Evolutionary conservation across 2,113 vertebrate genomes (phyloP).

Genomic region (Lathamus discolor): DNA sequence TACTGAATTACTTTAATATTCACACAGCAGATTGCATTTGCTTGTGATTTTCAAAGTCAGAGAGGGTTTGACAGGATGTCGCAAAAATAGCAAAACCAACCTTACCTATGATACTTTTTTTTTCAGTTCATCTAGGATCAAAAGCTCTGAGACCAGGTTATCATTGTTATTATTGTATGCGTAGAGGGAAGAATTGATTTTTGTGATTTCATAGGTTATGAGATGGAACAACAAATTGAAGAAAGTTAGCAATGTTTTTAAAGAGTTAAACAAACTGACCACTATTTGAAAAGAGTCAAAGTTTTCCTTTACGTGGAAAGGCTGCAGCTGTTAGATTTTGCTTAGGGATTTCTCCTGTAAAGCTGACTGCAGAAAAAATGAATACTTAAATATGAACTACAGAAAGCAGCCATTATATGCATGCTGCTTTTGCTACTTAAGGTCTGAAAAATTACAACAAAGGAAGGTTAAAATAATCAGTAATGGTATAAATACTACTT

Average conservation of each 20-base stretch:
- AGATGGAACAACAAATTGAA: neutral
- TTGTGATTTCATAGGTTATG: neutral
- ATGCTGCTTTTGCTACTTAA: neutral
- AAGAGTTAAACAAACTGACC: neutral
- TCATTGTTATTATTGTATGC: neutral
- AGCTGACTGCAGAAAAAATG: neutral
- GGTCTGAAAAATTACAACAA: slow-evolving; percentile 21
- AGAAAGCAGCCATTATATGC: neutral
- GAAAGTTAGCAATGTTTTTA: neutral
- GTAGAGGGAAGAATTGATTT: neutral
- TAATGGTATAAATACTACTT: neutral
- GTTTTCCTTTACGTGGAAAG: neutral
- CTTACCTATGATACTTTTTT: neutral
- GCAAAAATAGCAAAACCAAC: neutral
- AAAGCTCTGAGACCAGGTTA: neutral
- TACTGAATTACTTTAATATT: neutral
- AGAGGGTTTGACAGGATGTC: neutral
- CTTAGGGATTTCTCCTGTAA: neutral
- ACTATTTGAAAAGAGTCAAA: neutral
- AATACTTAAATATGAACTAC: neutral
- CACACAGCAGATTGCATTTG: neutral
- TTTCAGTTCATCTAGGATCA: neutral
- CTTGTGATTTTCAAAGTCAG: neutral
- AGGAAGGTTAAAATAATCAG: slow-evolving; percentile 30
- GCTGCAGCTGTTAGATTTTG: neutral